Base-by-base conservation (phyloP, 1,140 invertebrate species). In the Olivierus martensii region DNA sequence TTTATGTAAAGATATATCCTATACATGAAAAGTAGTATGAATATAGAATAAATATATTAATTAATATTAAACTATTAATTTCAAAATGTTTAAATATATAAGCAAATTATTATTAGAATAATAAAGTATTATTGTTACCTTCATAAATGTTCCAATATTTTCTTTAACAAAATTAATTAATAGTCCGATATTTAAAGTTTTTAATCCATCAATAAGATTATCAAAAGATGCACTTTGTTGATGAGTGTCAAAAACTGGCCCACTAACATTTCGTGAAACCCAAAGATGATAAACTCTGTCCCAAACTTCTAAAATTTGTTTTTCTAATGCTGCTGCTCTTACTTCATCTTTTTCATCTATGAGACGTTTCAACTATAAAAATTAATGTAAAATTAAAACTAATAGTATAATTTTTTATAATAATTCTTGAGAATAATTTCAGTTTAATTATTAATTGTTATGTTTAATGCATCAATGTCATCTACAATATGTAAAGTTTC, bases 231-330 rank as follows among this genome's bases (percentile, higher is more conserved):
- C 74, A 61, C 76, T 53, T 22, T 54, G 57, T 15, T 58, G 52
- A 14, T n/a, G 14, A 12, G n/a, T 14, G 28, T 28, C 28, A 19
- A 19, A 19, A 6, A 43, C 17, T 18, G 41, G 41, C 9, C 41
- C 41, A 2, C 68, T 59, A 14, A 73, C 71, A 56, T 79, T 77
- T 65, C 82, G 79, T 67, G 64, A 63, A 37, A 90, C 82, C 87
- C 87, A 94, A 46, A 87, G 81, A 65, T 89, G 85, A 67, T 96
- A 96, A 2, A 94, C 75, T 58, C 86, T 76, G 65, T 97, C 92
- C 84, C 88, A 91, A 12, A 94, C 73, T 69, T 94, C 86, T 28
- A 96, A 72, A 2, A 94, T 81, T 72, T 95, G 90, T 59, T 82
- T 80, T 66, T 97, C 93, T 17, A 96, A 73, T 57, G 84, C 79